Base-by-base conservation (phyloP, 2,113 vertebrate species). In the Ictidomys tridecemlineatus region DNA sequence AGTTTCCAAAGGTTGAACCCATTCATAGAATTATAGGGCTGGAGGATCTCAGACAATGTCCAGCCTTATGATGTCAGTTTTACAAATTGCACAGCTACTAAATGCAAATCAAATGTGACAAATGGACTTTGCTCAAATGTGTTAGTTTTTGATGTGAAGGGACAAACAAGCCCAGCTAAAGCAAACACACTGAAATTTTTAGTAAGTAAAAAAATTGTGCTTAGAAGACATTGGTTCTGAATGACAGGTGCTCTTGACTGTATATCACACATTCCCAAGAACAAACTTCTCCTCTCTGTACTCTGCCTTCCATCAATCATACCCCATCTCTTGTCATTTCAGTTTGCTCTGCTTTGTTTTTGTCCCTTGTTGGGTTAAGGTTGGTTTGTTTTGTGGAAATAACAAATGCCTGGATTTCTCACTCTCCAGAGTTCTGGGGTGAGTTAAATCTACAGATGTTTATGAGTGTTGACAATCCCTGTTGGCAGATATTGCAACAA, bases 371-470 rank as follows among this genome's bases (percentile, higher is more conserved):
- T 20, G 37, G 87, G 86, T 89, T 90, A 88, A 85, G 70, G 22
- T 70, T 85, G 48, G 34, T 88, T 93, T 87, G 95, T 85, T 95
- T 53, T 78, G 48, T 8, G n/a, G 89, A 95, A 96, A 92, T 83
- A 87, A 91, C 63, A 86, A 85, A 72, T 61, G 89, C 61, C 84
- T 78, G 88, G 37, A 92, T 93, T 97, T 93, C 80, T 84, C 42
- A 42, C 5, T 93, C 63, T 48, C 42, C 8, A 42, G 85, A 90
- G 72, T 61, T 94, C 89, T 95, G 74, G 86, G 42, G 63, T 84
- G 70, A 91, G 79, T 95, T 96, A 79, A 91, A 85, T 89, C n/a
- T 92, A 69, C 92, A 93, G 79, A 82, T 92, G 85, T 90, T 94
- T 84, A 58, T 51, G 72, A 63, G 8, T 56, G 61, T 85, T 73